Conservation (phyloP, 1,140 invertebrate species). For the Drosophila albomicans region DNA sequence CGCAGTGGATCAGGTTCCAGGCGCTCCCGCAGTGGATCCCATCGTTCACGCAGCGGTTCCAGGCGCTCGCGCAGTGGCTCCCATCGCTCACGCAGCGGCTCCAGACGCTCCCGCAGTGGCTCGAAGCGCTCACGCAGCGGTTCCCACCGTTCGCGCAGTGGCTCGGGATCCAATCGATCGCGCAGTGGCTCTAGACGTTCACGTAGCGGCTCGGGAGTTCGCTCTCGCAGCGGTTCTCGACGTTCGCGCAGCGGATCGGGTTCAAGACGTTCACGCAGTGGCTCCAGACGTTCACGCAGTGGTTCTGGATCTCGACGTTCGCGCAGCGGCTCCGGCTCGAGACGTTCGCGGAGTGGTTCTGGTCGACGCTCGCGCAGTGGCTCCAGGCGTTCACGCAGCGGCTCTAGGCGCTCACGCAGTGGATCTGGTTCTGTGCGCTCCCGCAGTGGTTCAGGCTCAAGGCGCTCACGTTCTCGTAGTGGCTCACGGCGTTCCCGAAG, state of each 20-base stretch:
- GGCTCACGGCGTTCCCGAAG: constrained; percentile 83
- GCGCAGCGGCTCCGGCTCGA: constrained; percentile 19
- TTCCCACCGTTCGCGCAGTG: constrained; percentile 63
- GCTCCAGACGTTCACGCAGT: constrained; percentile 76
- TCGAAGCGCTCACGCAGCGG: constrained; percentile 52
- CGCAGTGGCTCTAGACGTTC: constrained; percentile 83
- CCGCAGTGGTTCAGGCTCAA: constrained; percentile 71
- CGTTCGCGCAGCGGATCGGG: constrained; percentile 70
- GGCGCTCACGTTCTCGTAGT: constrained; percentile 80
- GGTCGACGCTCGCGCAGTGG: constrained; percentile 80
- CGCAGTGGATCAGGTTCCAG: constrained; percentile 73
- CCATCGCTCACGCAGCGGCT: constrained; percentile 60
- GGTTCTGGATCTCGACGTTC: constrained; percentile 71
- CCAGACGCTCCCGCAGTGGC: constrained; percentile 76
- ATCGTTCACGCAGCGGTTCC: background rate
- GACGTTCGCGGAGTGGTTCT: constrained; percentile 80
- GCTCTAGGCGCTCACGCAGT: constrained; percentile 55
- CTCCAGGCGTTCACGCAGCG: constrained; percentile 79
- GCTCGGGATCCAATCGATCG: constrained; percentile 77
- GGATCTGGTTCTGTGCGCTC: constrained; percentile 60
- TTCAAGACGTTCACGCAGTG: constrained; percentile 80
- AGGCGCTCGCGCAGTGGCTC: constrained; percentile 13
- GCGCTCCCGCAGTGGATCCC: constrained; percentile 15
- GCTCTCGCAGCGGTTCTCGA: constrained; percentile 76
- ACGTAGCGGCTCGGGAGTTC: constrained; percentile 76